phyloP scores from a whole-genome alignment of 2,113 vertebrate species.

The Thunnus maccoyii region DNA sequence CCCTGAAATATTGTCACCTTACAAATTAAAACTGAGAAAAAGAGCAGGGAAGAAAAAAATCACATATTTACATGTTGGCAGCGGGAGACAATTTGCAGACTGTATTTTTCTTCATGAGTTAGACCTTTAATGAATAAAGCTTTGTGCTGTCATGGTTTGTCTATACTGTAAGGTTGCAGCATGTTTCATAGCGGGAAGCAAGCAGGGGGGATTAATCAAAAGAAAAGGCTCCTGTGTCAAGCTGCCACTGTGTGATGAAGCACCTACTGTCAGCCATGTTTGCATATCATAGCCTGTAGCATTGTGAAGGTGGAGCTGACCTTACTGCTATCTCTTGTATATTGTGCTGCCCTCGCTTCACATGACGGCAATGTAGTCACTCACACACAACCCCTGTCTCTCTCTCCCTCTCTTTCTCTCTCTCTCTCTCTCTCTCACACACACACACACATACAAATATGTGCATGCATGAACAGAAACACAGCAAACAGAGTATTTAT shows the following conservation, averaged over 20 bases:
- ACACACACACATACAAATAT: slow-evolving; percentile 17
- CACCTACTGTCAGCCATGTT: slow-evolving; percentile 79
- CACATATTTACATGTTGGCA: slow-evolving; percentile 19
- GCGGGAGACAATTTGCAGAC: background rate
- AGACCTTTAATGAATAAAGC: slow-evolving; percentile 32
- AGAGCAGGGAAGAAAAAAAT: background rate
- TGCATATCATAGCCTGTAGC: slow-evolving; percentile 75
- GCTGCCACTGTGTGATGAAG: slow-evolving; percentile 77
- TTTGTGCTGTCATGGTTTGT: slow-evolving; percentile 28
- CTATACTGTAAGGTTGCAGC: slow-evolving; percentile 33
- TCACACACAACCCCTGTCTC: slow-evolving; percentile 20
- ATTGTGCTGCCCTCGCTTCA: slow-evolving; percentile 55
- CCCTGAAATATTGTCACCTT: slow-evolving; percentile 9
- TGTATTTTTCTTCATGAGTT: slow-evolving; percentile 24
- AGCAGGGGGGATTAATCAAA: slow-evolving; percentile 75
- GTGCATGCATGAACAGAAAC: slow-evolving; percentile 56
- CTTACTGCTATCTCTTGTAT: slow-evolving; percentile 68
- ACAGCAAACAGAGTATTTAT: slow-evolving; percentile 58
- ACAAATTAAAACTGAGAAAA: background rate
- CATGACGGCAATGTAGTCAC: slow-evolving; percentile 46
- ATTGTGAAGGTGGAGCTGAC: slow-evolving; percentile 79
- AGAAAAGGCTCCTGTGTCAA: slow-evolving; percentile 69
- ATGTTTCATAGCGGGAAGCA: slow-evolving; percentile 40
- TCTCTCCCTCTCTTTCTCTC: background rate
- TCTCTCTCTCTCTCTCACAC: background rate